Evolutionary conservation across 1,140 invertebrate species (phyloP), one percentile per base, ranked within the genome.

Genomic region (Diorhabda elongata): DNA sequence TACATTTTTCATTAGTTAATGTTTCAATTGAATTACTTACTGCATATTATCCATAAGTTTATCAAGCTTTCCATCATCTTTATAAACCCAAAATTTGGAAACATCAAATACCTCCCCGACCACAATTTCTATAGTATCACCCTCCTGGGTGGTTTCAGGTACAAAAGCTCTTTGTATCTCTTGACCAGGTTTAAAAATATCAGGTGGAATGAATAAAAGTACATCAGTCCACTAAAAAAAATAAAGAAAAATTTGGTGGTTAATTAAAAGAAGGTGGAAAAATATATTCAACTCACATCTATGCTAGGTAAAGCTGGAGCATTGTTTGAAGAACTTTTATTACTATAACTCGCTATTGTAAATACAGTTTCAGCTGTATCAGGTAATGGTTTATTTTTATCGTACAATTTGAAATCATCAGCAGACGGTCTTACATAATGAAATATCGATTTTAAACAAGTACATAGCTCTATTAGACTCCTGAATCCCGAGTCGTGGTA

Each of bases 1-100:
- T 26, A 26, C 26, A 26, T 26, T 26, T 26, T 26, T 1, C 26
- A 26, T 26, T 26, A 26, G 26, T 26, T 26, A 26, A 26, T 26
- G 26, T 26, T 26, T 26, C 26, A 26, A 26, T 26, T 26, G 26
- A 7, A 5, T 61, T 47, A 67, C 65, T 67, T 64, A 71, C 69
- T 76, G 73, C 44, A 78, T 66, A 26, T 73, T 57, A 60, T 77
- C 71, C 77, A 78, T 78, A 7, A 78, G 47, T n/a, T 47, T 43
- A 63, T 78, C 69, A 9, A 78, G 56, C 9, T 62, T 26, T 3
- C 60, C 41, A 52, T 64, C 56, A 60, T 61, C 59, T n/a, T 64
- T 58, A 73, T 69, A 72, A 52, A 73, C 41, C 77, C 77, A 78
- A 70, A 78, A 78, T 73, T 78, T 78, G 6, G 75, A 76, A 47